Percentiles rank a stretch among this genome's conserved stretches.
These are phyloP conservation scores for Entomobrya proxima DNA, from an alignment of 2,888 invertebrate genomes.

Conservation along the genomic window DNA sequence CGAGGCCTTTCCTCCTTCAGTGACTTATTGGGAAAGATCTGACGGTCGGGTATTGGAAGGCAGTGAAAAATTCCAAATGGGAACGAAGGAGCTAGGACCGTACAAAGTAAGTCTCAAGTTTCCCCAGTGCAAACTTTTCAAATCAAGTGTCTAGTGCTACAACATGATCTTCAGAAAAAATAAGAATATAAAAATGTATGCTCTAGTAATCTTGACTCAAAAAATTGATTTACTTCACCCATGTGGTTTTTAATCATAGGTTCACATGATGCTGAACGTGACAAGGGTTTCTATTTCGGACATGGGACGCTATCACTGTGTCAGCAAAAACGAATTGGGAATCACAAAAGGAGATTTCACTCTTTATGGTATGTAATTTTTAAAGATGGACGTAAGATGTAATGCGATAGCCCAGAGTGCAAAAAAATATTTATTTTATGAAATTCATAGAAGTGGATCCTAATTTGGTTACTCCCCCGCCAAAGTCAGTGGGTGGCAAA, in stretches of 20 bases:
- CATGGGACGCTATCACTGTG: constrained; percentile 87
- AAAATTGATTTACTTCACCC: background rate
- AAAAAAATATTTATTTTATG: background rate
- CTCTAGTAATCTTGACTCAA: background rate
- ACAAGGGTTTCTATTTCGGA: constrained; percentile 84
- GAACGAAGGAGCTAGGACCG: constrained; percentile 80
- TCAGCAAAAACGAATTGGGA: constrained; percentile 89
- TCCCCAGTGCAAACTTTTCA: background rate
- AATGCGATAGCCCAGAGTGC: too few species aligned
- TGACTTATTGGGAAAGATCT: constrained; percentile 89
- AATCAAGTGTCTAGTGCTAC: too few species aligned
- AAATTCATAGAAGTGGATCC: constrained; percentile 78
- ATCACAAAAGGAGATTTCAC: constrained; percentile 86
- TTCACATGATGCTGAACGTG: constrained; percentile 88
- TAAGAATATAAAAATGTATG: background rate
- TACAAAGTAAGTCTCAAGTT: constrained; percentile 78
- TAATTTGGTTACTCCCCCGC: constrained; percentile 79
- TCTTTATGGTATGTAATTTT: constrained; percentile 84
- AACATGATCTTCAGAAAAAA: background rate
- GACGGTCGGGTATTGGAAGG: constrained; percentile 86
- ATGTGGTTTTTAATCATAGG: constrained; percentile 78
- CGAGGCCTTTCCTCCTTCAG: constrained; percentile 91
- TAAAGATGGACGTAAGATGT: too few species aligned
- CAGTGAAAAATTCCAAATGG: constrained; percentile 83
- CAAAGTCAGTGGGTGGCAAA: constrained; percentile 77